Percentiles rank a stretch among this genome's conserved stretches.
Conservation (phyloP, 2,888 invertebrate genomes). For the Pterostichus niger region DNA sequence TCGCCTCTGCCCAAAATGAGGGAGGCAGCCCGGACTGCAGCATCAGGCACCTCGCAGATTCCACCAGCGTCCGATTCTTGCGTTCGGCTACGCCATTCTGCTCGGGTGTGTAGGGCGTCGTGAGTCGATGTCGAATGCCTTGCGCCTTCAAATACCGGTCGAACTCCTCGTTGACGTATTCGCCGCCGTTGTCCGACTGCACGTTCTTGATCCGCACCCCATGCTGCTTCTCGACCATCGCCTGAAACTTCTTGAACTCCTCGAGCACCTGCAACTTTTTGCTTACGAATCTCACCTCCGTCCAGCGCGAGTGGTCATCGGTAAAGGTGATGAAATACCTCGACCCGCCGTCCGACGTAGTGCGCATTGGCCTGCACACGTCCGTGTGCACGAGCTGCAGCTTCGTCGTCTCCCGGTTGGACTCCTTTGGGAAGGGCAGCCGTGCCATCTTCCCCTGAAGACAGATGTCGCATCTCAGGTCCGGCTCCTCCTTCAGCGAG, state of each 20-base stretch:
- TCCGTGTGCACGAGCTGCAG: conserved; percentile 70
- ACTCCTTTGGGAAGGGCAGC: conserved; percentile 42
- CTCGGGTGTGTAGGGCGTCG: conserved; percentile 70
- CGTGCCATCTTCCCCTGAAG: conserved; percentile 61
- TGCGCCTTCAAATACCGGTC: conserved; percentile 68
- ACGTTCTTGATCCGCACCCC: conserved; percentile 65
- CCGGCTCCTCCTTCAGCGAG: conserved; percentile 2
- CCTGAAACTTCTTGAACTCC: conserved; percentile 55
- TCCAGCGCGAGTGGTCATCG: conserved; percentile 70
- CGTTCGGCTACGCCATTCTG: conserved; percentile 73
- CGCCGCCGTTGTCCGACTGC: conserved; percentile 66
- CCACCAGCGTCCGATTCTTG: conserved; percentile 71
- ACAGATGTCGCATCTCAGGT: conserved; percentile 56
- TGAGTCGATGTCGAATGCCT: conserved; percentile 68
- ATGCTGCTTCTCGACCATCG: conserved; percentile 50
- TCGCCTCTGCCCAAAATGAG: conserved; percentile 72
- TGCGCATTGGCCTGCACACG: conserved; percentile 69
- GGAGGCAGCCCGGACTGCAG: conserved; percentile 68
- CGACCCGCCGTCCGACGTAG: conserved; percentile 67
- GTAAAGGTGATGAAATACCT: conserved; percentile 70
- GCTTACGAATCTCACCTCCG: conserved; percentile 67
- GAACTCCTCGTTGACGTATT: conserved; percentile 69
- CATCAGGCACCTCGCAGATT: conserved; percentile 71
- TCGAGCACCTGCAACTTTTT: conserved; percentile 63
- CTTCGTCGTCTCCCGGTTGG: conserved; percentile 27